Percentiles rank a stretch among this genome's conserved stretches.
phyloP scores from a whole-genome alignment of 2,797 vertebrate species.

The Coregonus ussuriensis region DNA sequence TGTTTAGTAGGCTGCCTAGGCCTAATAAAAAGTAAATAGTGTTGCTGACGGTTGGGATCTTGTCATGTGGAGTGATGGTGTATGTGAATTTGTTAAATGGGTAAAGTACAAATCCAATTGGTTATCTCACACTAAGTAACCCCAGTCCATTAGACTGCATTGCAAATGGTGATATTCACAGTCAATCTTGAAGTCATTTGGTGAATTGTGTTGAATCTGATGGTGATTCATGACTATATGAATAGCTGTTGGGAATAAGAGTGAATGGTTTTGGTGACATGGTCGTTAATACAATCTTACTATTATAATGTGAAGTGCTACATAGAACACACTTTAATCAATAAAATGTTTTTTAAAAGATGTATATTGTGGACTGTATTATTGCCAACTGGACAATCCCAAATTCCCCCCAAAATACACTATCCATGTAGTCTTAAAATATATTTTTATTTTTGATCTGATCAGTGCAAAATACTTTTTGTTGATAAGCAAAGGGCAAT shows the following conservation, averaged over 20 bases:
- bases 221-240: constrained; percentile 35
- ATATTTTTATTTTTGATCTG: not conserved
- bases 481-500: not conserved
- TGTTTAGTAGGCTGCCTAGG: constrained; percentile 31
- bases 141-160: constrained; percentile 37
- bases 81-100: constrained; percentile 53
- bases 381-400: not conserved
- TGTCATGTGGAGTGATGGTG: constrained; percentile 61
- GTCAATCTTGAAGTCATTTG: constrained; percentile 40
- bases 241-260: constrained; percentile 58
- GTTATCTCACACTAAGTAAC: constrained; percentile 38
- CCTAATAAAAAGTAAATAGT: not conserved
- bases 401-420: not conserved
- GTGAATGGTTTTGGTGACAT: constrained; percentile 61
- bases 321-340: constrained; percentile 42
- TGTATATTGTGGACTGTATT: not conserved
- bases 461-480: not conserved
- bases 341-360: not conserved
- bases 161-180: constrained; percentile 34
- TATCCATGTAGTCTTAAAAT: not conserved
- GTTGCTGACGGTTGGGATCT: constrained; percentile 16
- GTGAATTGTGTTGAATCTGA: constrained; percentile 44
- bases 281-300: constrained; percentile 61
- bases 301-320: constrained; percentile 65
- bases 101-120: constrained; percentile 45